Conservation (phyloP, 2,113 vertebrate genomes). For the Lathamus discolor region DNA sequence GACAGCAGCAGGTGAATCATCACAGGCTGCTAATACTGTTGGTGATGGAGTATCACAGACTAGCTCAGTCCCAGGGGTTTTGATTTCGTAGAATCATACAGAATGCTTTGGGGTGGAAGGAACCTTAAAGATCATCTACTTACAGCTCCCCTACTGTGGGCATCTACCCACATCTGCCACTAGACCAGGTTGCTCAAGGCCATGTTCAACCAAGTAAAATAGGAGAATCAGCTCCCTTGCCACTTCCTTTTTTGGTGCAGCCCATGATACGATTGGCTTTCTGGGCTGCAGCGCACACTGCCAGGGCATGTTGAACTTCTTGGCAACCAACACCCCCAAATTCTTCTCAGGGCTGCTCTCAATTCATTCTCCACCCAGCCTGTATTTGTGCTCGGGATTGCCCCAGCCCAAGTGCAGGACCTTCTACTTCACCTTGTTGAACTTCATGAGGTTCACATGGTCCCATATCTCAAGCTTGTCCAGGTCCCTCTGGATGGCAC, state of each 20-base stretch:
- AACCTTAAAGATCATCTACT: neutral
- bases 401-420: neutral
- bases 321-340: neutral
- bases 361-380: neutral
- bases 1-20: neutral
- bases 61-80: neutral
- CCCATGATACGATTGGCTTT: neutral
- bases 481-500: neutral
- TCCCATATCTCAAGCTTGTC: neutral
- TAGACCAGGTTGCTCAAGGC: neutral
- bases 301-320: neutral
- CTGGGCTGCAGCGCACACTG: neutral
- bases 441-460: neutral
- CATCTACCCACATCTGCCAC: neutral
- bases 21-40: neutral
- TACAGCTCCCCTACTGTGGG: neutral
- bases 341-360: neutral
- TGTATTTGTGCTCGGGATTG: neutral
- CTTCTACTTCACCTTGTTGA: neutral
- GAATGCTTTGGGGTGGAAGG: neutral
- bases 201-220: neutral
- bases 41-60: neutral
- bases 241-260: neutral
- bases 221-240: neutral
- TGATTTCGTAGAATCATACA: neutral